Base-by-base conservation (phyloP, 2,888 invertebrate species). In the Argyresthia goedartella region DNA sequence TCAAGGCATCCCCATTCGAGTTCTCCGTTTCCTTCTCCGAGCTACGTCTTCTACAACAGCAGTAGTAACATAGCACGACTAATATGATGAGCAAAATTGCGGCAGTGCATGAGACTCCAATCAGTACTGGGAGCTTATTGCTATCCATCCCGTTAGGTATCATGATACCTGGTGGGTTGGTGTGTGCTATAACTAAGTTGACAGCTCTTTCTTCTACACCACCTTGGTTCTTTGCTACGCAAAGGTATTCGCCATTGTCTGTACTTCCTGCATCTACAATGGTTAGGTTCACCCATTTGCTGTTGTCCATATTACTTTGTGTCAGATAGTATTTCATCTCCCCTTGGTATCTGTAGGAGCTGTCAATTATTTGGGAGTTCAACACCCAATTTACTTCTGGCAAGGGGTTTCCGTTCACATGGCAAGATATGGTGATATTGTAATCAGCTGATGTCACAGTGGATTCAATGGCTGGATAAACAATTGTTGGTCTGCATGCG, bases 221-320 rank as follows among this genome's bases (percentile, higher is more conserved):
- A 0, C 94, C 96, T 0, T 91, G 89, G 72, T 95, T 96, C 65
- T 91, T 92, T 0, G 95, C 96, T 3, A 93, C 89, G 66, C 96
- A 97, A 46, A 90, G 87, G 70, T 94, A 94, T 50, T 91, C 90
- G 0, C 94, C 94, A 60, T 90, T 89, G 66, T 94, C 94, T 11
- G 89, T 88, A 8, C 77, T 76, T 1, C 88, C 80, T 0, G 91
- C 88, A 25, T 91, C 89, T 0, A 88, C 76, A 47, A 94, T 90
- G 1, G 92, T 93, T 48, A 95, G 73, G 67, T 94, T 92, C 14
- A 90, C 88, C 91, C 91, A 92, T 71, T 76, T 80, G 42, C 76
- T 80, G 54, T 81, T 77, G 9, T 85, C 87, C 25, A 56, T 59
- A 54, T 61, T 80, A 34, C 59, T 73, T 52, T 84, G 71, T 8